These are phyloP conservation scores for Epinotia nisella DNA, from an alignment of 2,888 invertebrate species.

Conservation along the genomic window DNA sequence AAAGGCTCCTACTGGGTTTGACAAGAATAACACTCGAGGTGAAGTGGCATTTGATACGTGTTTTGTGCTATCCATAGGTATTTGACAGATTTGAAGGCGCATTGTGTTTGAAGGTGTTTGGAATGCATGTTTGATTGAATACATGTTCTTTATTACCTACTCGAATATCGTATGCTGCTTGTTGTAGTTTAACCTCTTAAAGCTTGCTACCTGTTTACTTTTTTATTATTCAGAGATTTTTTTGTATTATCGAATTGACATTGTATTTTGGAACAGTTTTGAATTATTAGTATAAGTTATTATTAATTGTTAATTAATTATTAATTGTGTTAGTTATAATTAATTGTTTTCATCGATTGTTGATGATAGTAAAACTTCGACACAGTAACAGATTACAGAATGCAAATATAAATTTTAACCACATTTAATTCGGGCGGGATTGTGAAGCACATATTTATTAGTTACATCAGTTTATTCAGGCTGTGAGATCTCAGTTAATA, in stretches of 20 bases:
- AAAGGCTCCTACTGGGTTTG: slow-evolving; percentile 63
- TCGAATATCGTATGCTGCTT: slow-evolving; percentile 4
- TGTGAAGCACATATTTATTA: not conserved
- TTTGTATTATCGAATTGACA: not conserved
- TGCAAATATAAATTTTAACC: slow-evolving; percentile 11
- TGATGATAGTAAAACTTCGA: too few species aligned
- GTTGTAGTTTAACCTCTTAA: not conserved
- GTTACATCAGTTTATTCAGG: too few species aligned
- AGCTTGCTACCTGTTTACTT: not conserved
- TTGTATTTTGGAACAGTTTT: not conserved
- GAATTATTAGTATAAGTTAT: not conserved
- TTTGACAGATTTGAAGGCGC: slow-evolving; percentile 28
- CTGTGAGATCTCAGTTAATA: too few species aligned
- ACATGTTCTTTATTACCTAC: slow-evolving; percentile 3
- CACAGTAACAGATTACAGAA: not conserved
- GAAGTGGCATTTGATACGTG: slow-evolving; percentile 52
- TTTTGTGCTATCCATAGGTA: slow-evolving; percentile 42
- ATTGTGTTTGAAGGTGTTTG: slow-evolving; percentile 36
- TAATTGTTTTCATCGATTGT: too few species aligned
- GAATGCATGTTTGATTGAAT: slow-evolving; percentile 38
- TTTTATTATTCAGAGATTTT: not conserved
- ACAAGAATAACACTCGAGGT: slow-evolving; percentile 53
- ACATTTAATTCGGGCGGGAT: not conserved
- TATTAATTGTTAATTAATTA: too few species aligned
- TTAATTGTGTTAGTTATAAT: too few species aligned